Base-by-base conservation (phyloP, 1,140 invertebrate genomes). In the Bombus waltoni region DNA sequence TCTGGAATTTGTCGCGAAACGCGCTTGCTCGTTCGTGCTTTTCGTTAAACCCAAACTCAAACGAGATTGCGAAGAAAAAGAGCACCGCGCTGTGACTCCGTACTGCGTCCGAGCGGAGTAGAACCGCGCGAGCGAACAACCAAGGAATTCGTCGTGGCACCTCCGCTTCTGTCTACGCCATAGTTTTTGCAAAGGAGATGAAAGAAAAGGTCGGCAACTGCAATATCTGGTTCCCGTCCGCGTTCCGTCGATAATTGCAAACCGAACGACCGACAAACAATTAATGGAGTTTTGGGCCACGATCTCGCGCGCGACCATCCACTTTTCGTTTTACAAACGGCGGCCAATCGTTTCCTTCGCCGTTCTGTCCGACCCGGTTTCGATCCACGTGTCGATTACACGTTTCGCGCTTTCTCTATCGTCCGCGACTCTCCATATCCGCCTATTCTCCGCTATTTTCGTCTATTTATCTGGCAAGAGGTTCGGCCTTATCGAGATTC, bases 11-110 rank as follows among this genome's bases (percentile, higher is more conserved):
- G 18, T 53, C 47, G 18, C 1, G 32, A 32, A 32, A 32, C 32
- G 0, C 32, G 68, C 3, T 70, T 11, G 35, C 28, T 35, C 13
- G 35, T 25, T 53, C n/a, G n/a, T n/a, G 57, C 71, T 74, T 82
- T 82, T 75, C 80, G 66, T 82, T 75, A 75, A 74, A 47, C 9
- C 22, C 57, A 42, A 74, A 65, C 80, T 47, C 80, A 74, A 82
- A 74, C 57, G 47, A 32, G 13, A 44, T 44, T 1, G 2, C 35
- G 53, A 25, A 35, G 40, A 65, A 73, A 81, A 44, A 74, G 38
- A n/a, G 38, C 32, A 38, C 18, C 32, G 2, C 59, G 8, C 5
- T 9, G 32, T 10, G 65, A 66, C 66, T 35, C 6, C 15, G 66
- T 32, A 66, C 32, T 32, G 62, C 10, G 38, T 10, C 66, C 18